Evolutionary conservation across 1,140 invertebrate genomes (phyloP).

Genomic region (Drosophila ficusphila): DNA sequence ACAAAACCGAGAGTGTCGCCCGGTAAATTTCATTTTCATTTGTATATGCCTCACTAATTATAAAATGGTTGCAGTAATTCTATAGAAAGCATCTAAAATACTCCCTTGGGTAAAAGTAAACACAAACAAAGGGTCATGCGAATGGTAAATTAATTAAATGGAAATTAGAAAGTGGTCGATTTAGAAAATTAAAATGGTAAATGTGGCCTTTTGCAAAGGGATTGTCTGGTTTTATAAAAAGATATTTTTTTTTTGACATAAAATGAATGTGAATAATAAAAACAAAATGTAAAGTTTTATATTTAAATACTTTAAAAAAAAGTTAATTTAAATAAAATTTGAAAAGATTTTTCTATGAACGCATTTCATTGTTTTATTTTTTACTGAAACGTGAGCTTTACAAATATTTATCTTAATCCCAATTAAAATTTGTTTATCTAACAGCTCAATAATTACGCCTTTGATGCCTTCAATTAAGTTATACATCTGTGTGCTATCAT

Average conservation of each 20-base stretch:
- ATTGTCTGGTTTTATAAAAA: neutral
- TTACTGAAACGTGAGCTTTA: neutral
- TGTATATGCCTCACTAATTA: constrained; percentile 58
- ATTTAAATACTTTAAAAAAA: neutral
- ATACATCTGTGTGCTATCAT: constrained; percentile 3
- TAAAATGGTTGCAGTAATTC: constrained; percentile 48
- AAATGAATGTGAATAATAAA: neutral
- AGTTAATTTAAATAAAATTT: neutral
- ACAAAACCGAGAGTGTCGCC: constrained; percentile 21
- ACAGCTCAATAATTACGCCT: constrained; percentile 1
- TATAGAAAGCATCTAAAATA: constrained; percentile 14
- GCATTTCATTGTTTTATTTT: too few species aligned
- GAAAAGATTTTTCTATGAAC: too few species aligned
- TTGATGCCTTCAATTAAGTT: constrained; percentile 20
- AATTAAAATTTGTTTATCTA: constrained; percentile 12
- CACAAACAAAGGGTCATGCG: constrained; percentile 4
- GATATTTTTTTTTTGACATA: neutral
- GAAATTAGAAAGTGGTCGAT: constrained; percentile 8
- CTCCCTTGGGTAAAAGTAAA: constrained; percentile 10
- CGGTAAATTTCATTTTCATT: constrained; percentile 59
- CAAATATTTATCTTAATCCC: neutral
- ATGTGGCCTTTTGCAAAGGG: neutral
- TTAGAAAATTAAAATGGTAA: constrained; percentile 9
- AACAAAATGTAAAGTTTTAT: neutral
- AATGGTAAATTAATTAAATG: constrained; percentile 35